Base-by-base conservation (phyloP, 2,113 vertebrate genomes). In the Grammomys surdaster region DNA sequence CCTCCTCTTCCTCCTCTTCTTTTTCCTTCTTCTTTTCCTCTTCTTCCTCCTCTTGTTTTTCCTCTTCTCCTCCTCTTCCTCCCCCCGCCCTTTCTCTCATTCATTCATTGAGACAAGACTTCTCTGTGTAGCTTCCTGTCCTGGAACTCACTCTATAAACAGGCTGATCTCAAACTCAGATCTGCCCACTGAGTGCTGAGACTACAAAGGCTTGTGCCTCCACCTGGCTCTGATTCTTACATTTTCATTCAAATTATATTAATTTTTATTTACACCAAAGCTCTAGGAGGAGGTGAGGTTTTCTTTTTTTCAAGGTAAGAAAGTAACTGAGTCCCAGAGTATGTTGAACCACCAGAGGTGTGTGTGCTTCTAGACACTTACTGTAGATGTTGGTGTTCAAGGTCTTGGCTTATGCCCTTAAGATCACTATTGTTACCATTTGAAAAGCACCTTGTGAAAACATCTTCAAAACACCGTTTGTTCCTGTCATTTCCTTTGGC, bases 201-300 rank as follows among this genome's bases (percentile, higher is more conserved):
- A 80, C 77, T 56, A 6, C 33, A 36, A 80, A 36, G 48, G 31
- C 2, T 36, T 7, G 10, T 2, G 36, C 54, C 78, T 14, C 33
- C 20, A 81, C 78, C 36, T 12, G 46, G 10, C 20, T 58, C 72
- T 91, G 40, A 82, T 93, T 92, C 56, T 86, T 95, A 51, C 88
- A 7, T 95, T 89, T 96, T 88, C 58, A 81, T 90, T 92, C n/a
- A 91, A 12, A 31, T 33, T 20, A 17, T 48, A 28, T 67, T 31
- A 63, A 20, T 86, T 40, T 67, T 48, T 65, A 86, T 86, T 67
- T 86, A 67, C 28, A 89, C 67, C 88, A 94, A 86, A 95, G 77
- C 77, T 80, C 46, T 78, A 77, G 73, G 51, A 89, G 93, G 43
- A 95, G 33, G 78, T 94, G 51, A 78, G 1, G 7, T 73, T 40